Base-by-base conservation (phyloP, 2,888 invertebrate genomes). In the Pherbina coryleti region DNA sequence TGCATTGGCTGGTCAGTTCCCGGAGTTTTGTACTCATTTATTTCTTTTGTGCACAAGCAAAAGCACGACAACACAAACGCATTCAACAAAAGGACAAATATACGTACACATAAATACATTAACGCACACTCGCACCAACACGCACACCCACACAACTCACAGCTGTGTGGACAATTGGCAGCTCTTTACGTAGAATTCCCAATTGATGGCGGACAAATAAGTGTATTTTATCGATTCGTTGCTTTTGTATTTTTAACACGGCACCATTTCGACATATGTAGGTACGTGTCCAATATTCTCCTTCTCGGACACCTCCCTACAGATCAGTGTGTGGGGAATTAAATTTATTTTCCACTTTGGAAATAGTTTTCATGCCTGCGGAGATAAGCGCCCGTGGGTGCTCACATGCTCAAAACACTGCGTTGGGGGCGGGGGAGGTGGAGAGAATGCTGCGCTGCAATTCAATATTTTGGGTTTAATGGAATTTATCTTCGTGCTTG, bases 381-480 rank as follows among this genome's bases (percentile, higher is more conserved):
- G 49, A 69, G 73, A 70, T 78, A 11, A 22, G 74, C 34, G 17
- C 19, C 53, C 55, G 9, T 55, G 44, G 44, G 7, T 37, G 37
- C 7, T 37, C 37, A 37, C 37, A 37, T 37, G 37, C 8, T 11
- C 22, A 57, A 5, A 37, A 8, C 37, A 37, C n/a, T n/a, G n/a
- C 37, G 37, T 37, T 7, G 37, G 37, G 5, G 37, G 8, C 1
- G 1, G 1, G 9, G 55, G 55, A 5, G 34, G 34, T 0, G 66
- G 34, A 25, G 4, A 14, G 64, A 11, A 57, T n/a, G 28, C 34
- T 66, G 11, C 25, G 55, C n/a, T 85, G 83, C 83, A 85, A 85
- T 85, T 85, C 86, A 85, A 85, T 85, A 85, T 67, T 84, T 83
- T 82, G 83, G 81, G 84, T 81, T 84, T 85, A 85, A 85, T 85